Percentiles rank a stretch among this genome's conserved stretches.
phyloP scores from a whole-genome alignment of 2,888 invertebrate species.

The Nephrotoma flavescens region DNA sequence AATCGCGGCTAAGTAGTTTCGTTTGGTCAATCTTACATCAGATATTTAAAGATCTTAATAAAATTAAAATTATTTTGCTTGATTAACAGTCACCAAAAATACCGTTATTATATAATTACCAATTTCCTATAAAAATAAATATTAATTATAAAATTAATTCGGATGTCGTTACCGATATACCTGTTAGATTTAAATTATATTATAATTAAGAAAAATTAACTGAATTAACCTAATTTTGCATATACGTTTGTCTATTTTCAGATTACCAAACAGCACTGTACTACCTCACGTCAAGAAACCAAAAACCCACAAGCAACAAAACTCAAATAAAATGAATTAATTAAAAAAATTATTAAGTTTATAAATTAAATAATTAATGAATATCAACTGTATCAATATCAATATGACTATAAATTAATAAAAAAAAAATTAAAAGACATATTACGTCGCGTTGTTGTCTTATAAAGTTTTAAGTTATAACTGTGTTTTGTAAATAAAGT shows the following conservation, averaged over 20 bases:
- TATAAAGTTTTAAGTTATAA: background rate
- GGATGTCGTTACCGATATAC: background rate
- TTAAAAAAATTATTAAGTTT: background rate
- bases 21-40: too few species aligned
- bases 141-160: too few species aligned
- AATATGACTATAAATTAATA: background rate
- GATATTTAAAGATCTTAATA: background rate
- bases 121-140: too few species aligned
- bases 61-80: background rate
- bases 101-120: background rate
- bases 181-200: background rate
- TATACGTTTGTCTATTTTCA: background rate
- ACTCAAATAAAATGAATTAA: background rate
- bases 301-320: background rate
- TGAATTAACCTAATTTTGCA: background rate
- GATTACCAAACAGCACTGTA: background rate
- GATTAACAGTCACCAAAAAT: background rate
- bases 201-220: background rate
- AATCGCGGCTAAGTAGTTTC: too few species aligned
- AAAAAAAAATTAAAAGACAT: background rate
- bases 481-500: background rate
- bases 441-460: background rate
- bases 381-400: background rate
- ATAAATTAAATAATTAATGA: background rate
- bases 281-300: background rate